Evolutionary conservation across 2,113 vertebrate species (phyloP).

Genomic region (Macroglossus sobrinus): DNA sequence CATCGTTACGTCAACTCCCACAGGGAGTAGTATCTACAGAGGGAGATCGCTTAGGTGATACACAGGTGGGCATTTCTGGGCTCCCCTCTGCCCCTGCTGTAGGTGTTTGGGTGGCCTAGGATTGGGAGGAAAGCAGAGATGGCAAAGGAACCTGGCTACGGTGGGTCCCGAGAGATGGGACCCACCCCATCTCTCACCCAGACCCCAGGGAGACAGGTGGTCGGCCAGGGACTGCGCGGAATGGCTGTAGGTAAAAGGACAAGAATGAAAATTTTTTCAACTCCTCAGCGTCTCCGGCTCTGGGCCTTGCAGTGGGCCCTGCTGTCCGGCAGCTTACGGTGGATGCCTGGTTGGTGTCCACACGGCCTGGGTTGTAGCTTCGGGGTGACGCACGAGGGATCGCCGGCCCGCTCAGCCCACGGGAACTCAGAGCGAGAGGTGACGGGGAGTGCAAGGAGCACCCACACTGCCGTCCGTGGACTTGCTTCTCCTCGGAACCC

Average conservation of each 20-base stretch:
- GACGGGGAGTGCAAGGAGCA: accelerated
- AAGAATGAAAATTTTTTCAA: background rate
- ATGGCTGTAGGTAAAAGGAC: background rate
- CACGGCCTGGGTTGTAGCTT: background rate
- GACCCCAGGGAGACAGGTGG: background rate
- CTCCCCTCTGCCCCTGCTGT: too few relatives aligned
- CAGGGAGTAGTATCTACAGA: background rate
- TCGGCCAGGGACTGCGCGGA: background rate
- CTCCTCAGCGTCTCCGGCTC: background rate
- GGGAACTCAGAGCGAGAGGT: background rate
- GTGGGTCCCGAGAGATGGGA: too few relatives aligned
- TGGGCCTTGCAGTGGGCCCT: background rate
- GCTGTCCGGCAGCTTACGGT: background rate
- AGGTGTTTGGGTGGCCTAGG: background rate
- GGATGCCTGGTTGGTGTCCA: background rate
- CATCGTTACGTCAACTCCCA: background rate
- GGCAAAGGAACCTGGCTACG: background rate
- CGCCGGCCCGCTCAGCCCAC: background rate
- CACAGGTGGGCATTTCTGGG: background rate
- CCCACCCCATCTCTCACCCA: too few relatives aligned
- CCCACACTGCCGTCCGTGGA: background rate
- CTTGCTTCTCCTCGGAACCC: background rate
- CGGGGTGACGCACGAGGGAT: accelerated
- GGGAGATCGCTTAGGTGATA: background rate
- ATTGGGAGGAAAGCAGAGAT: background rate